Evolutionary conservation across 2,888 invertebrate species (phyloP), one percentile per base, ranked within the genome.

Genomic region (Plemyria rubiginata): DNA sequence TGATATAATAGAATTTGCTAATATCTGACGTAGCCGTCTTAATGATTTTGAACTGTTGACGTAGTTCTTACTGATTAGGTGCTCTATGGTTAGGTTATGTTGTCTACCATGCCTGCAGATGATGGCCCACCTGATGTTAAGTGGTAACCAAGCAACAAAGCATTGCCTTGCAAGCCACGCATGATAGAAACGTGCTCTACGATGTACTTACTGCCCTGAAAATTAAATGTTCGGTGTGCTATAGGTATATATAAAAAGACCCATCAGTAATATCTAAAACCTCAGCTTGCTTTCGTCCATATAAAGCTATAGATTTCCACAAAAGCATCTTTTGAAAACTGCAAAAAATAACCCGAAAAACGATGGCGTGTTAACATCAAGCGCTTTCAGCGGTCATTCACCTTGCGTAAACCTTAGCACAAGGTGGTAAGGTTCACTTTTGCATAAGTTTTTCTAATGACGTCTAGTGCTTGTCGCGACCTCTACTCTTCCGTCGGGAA

Each of bases 301-400:
- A 55, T 52, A 48, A 41, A 55, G 29, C 54, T 56, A 56, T 54
- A 22, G 40, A 56, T 57, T 60, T 58, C 41, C 51, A 50, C 36
- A 64, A 65, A 65, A 60, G 53, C 46, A 50, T 54, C 54, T 57
- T 60, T 57, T 40, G 46, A 60, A 64, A 55, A 41, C 45, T 22
- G 38, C 52, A 65, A 57, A 65, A 66, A 67, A 58, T 54, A 46
- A 60, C 38, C 61, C 54, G 82, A 85, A 86, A 87, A 89, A 84
- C 82, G 79, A 80, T 86, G 84, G 83, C 85, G 84, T 88, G 86
- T 86, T 82, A 86, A 88, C 22, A 87, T 84, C 86, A 80, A 85
- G 41, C 48, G n/a, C 85, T 87, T 88, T 86, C 87, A 87, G 81
- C 68, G 90, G 80, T 80, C 88, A 70, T 87, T 89, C 84, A 90